Percentiles rank a stretch among this genome's conserved stretches.
These are phyloP conservation scores for Minunthozetes semirufus DNA, from an alignment of 2,888 invertebrate species.

Conservation along the genomic window DNA sequence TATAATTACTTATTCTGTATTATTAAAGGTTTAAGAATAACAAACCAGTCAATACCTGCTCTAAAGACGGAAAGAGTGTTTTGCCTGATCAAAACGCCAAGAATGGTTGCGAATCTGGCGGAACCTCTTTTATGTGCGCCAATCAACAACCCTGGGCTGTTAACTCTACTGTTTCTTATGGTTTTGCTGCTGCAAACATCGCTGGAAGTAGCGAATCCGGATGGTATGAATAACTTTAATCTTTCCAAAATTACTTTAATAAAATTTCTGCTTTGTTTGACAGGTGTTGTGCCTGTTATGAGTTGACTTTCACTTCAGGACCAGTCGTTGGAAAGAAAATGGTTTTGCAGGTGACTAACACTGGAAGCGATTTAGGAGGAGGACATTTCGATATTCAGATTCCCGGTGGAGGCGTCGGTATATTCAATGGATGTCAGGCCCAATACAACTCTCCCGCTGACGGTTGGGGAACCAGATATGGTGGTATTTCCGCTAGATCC, in stretches of 20 bases:
- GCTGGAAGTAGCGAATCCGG: neutral
- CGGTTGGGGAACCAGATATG: conserved; percentile 36
- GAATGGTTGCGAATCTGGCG: conserved; percentile 36
- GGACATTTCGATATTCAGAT: conserved; percentile 39
- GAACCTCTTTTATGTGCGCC: conserved; percentile 29
- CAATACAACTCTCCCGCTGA: conserved; percentile 11
- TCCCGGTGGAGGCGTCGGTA: conserved; percentile 38
- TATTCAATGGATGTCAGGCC: conserved; percentile 36
- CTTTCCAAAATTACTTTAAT: neutral
- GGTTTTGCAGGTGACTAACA: conserved; percentile 40
- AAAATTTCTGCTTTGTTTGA: too few relatives aligned
- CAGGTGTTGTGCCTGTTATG: conserved; percentile 37
- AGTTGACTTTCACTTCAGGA: conserved; percentile 34
- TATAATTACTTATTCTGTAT: too few relatives aligned
- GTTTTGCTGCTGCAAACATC: conserved; percentile 39
- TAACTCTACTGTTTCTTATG: conserved; percentile 35
- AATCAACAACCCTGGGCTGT: conserved; percentile 38
- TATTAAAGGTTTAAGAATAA: neutral
- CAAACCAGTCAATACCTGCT: conserved; percentile 23
- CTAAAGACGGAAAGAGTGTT: conserved; percentile 26
- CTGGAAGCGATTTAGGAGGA: conserved; percentile 37
- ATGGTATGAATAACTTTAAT: neutral
- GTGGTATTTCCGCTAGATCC: conserved; percentile 17
- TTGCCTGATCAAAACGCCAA: neutral
- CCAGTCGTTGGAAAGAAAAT: conserved; percentile 33